Conservation (phyloP, 2,113 vertebrate species). For the Sinocyclocheilus anshuiensis region DNA sequence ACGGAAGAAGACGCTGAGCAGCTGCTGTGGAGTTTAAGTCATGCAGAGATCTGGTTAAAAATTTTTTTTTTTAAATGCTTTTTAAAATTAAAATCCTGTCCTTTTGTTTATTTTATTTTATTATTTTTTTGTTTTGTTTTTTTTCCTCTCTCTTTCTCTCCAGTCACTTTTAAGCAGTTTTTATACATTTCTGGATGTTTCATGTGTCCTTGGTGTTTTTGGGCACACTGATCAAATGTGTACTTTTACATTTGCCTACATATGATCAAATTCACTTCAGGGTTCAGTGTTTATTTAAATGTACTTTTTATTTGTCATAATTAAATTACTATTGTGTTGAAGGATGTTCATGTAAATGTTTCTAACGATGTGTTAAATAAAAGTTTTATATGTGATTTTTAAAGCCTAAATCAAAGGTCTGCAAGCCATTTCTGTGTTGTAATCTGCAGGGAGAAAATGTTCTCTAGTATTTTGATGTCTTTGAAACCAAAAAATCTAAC, state of each 20-base stretch:
- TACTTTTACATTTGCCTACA: slow-evolving; percentile 16
- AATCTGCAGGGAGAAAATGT: neutral
- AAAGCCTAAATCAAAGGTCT: neutral
- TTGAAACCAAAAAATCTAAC: neutral
- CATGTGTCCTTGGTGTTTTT: slow-evolving; percentile 11
- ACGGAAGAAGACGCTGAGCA: slow-evolving; percentile 47
- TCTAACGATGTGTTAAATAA: slow-evolving; percentile 38
- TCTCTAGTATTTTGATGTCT: neutral
- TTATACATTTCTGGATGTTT: neutral
- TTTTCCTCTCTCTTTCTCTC: too few relatives aligned
- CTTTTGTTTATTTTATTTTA: too few relatives aligned
- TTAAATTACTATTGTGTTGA: neutral
- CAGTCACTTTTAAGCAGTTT: neutral
- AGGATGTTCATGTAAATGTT: slow-evolving; percentile 20
- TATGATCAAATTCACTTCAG: slow-evolving; percentile 28
- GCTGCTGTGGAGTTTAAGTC: slow-evolving; percentile 67
- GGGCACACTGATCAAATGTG: slow-evolving; percentile 37
- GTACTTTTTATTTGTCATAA: slow-evolving; percentile 39
- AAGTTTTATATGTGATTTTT: slow-evolving; percentile 29
- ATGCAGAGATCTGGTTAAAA: slow-evolving; percentile 5
- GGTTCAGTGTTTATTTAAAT: slow-evolving; percentile 51
- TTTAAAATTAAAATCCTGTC: too few relatives aligned
- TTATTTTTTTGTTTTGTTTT: too few relatives aligned
- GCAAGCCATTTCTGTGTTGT: neutral
- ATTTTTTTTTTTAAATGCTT: neutral